Percentiles rank a stretch among this genome's conserved stretches.
These are phyloP conservation scores for Drosophila subquinaria DNA, from an alignment of 2,888 invertebrate species.

Conservation along the genomic window DNA sequence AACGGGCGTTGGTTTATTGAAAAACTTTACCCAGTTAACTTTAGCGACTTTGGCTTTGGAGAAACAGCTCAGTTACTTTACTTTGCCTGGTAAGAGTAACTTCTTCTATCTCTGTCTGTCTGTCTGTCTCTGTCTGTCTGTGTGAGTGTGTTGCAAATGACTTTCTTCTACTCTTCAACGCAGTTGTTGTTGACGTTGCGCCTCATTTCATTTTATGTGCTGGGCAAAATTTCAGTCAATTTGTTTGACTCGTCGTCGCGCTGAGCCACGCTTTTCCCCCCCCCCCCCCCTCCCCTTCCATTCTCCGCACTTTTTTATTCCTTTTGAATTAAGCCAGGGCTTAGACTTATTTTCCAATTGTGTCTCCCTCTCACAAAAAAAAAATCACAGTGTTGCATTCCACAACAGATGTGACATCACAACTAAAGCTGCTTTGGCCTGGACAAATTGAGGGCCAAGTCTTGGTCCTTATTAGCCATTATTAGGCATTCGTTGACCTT, in stretches of 20 bases:
- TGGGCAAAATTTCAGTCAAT: constrained; percentile 65
- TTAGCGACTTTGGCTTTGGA: constrained; percentile 36
- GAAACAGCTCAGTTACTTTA: constrained; percentile 36
- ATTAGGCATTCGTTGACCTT: no score
- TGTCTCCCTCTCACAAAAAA: neutral
- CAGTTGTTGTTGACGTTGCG: constrained; percentile 53
- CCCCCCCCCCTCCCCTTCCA: no score
- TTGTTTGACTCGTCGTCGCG: constrained; percentile 51
- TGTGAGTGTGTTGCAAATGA: constrained; percentile 9
- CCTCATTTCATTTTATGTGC: constrained; percentile 67
- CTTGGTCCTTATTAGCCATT: constrained; percentile 12
- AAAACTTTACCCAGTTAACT: constrained; percentile 65
- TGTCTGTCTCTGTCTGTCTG: no score
- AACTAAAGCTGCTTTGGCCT: neutral
- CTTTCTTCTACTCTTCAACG: neutral
- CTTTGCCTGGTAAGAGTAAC: constrained; percentile 15
- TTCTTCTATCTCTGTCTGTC: neutral
- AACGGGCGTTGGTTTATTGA: constrained; percentile 62
- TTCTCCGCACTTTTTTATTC: neutral
- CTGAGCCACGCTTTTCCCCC: constrained; percentile 15
- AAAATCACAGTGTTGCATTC: constrained; percentile 8
- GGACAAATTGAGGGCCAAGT: constrained; percentile 2
- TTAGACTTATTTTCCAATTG: constrained; percentile 28
- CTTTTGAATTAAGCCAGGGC: constrained; percentile 5
- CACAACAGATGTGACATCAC: constrained; percentile 4